Base-by-base conservation (phyloP, 1,140 invertebrate genomes). In the Cyclargus thomasi region DNA sequence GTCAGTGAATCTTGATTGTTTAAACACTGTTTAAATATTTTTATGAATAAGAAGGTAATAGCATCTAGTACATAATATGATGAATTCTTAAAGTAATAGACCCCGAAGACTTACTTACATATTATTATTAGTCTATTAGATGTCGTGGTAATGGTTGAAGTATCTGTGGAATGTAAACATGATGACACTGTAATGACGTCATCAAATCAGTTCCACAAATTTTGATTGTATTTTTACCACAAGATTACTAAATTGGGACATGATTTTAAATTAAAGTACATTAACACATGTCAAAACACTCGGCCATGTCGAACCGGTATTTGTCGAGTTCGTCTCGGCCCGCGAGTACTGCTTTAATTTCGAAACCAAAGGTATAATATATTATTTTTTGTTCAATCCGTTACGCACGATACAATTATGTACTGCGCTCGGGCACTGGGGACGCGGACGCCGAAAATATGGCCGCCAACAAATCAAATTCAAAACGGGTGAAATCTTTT, bases 401-500 rank as follows among this genome's bases (percentile, higher is more conserved):
- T 59, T 59, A 59, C 55, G 55, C 55, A 59, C 20, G 55, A 59
- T 59, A 59, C 18, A 59, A 59, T 59, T 59, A 59, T 59, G 18
- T 59, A 59, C 53, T 67, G 62, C 70, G 71, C 72, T 22, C 20
- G 77, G 73, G 71, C 74, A 77, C 11, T 8, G 55, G 64, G 76
- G 76, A 73, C 70, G 68, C 20, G 76, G 76, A 73, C 70, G 68
- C 21, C 69, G 72, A 70, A 74, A 79, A 78, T 73, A 82, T 82
- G 82, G 80, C 80, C 67, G 73, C 76, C 73, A 77, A 78, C 75
- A 78, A 81, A 82, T 83, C 77, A 84, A 76, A 81, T 81, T 76
- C 76, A 79, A 82, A 83, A 78, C 74, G 79, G 79, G 80, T 81
- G 81, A 81, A 82, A 82, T 81, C 74, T 81, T 78, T 84, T 82